phyloP scores from a whole-genome alignment of 2,888 invertebrate genomes.

The Melanargia galathea region DNA sequence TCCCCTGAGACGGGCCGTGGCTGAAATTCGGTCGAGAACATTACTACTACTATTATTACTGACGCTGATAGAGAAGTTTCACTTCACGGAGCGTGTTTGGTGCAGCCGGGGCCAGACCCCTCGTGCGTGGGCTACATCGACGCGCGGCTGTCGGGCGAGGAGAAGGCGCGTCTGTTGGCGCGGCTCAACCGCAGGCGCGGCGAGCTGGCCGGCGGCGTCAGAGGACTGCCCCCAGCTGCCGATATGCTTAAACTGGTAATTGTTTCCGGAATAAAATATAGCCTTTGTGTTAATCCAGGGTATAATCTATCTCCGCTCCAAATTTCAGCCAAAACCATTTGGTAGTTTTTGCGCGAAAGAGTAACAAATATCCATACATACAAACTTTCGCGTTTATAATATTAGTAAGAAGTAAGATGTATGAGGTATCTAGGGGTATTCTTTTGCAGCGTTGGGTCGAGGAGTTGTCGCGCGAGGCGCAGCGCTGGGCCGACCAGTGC shows the following conservation, averaged over 20 bases:
- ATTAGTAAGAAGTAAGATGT: too few relatives aligned
- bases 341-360: too few relatives aligned
- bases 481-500: conserved; percentile 75
- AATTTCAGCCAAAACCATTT: too few relatives aligned
- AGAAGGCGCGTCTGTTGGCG: conserved; percentile 56
- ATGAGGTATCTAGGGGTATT: neutral
- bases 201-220: conserved; percentile 59
- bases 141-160: conserved; percentile 52
- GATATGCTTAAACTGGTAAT: conserved; percentile 72
- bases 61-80: neutral
- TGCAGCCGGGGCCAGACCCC: conserved; percentile 56
- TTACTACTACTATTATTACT: too few relatives aligned
- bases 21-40: too few relatives aligned
- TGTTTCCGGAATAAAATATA: too few relatives aligned
- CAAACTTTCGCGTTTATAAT: too few relatives aligned
- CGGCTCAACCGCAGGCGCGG: conserved; percentile 65
- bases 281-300: too few relatives aligned
- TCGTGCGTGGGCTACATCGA: conserved; percentile 61
- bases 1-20: too few relatives aligned
- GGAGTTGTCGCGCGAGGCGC: conserved; percentile 68
- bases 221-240: conserved; percentile 59
- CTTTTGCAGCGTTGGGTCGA: conserved; percentile 67
- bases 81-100: neutral
- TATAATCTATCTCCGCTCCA: too few relatives aligned
- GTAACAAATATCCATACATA: too few relatives aligned